phyloP scores from a whole-genome alignment of 2,797 vertebrate genomes.

The Melanotaenia pygmaea region DNA sequence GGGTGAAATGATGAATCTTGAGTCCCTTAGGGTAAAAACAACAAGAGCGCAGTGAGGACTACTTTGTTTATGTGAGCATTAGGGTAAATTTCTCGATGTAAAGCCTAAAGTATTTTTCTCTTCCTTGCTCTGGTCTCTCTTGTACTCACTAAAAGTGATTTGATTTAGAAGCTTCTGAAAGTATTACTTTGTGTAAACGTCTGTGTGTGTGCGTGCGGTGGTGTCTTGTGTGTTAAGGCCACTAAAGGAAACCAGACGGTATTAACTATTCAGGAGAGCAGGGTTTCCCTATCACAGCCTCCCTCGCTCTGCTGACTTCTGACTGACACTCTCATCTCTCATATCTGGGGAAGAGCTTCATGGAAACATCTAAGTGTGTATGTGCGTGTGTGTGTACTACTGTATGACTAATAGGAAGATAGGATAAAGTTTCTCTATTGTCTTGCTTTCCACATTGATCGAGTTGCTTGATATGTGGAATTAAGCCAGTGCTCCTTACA shows the following conservation, averaged over 20 bases:
- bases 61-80: background rate
- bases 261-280: constrained; percentile 80
- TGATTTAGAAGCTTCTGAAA: constrained; percentile 18
- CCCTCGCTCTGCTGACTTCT: constrained; percentile 66
- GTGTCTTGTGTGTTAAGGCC: constrained; percentile 67
- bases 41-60: background rate
- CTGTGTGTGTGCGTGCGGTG: constrained; percentile 39
- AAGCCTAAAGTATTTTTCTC: background rate
- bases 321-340: constrained; percentile 71
- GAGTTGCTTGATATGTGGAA: constrained; percentile 42
- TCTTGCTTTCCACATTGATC: constrained; percentile 29
- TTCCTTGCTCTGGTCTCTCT: background rate
- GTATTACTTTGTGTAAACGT: background rate
- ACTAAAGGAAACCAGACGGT: constrained; percentile 64
- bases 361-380: constrained; percentile 41
- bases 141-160: constrained; percentile 11
- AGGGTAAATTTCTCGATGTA: background rate
- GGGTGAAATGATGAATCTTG: constrained; percentile 53
- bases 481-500: constrained; percentile 25
- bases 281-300: constrained; percentile 68
- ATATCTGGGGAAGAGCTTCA: constrained; percentile 57
- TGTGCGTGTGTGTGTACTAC: constrained; percentile 17
- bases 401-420: constrained; percentile 35
- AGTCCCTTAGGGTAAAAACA: constrained; percentile 38
- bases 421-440: constrained; percentile 63